Evolutionary conservation across 2,113 vertebrate genomes (phyloP).

Genomic region (Pteruthius melanotis): DNA sequence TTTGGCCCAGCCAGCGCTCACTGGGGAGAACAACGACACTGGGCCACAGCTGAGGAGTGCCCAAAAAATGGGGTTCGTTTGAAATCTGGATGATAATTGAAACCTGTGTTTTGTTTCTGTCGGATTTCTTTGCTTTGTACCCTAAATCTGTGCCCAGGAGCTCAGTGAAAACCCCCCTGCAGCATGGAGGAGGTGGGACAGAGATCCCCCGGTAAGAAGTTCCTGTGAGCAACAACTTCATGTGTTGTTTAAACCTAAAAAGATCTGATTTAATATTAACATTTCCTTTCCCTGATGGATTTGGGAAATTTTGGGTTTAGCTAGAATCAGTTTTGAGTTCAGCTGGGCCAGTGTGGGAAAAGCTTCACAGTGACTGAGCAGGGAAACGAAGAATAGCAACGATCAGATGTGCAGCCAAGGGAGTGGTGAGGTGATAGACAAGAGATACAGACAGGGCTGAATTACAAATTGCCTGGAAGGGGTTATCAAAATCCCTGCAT

Average conservation of each 20-base stretch:
- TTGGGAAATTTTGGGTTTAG: too few relatives aligned
- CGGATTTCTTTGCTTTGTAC: not conserved
- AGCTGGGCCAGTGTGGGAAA: not conserved
- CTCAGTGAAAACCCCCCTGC: not conserved
- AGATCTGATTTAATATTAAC: too few relatives aligned
- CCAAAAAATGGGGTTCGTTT: not conserved
- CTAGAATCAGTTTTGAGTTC: not conserved
- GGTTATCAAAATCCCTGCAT: not conserved
- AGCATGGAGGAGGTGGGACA: not conserved
- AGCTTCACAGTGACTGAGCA: not conserved
- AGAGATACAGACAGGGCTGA: not conserved
- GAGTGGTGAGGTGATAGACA: not conserved
- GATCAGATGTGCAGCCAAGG: not conserved
- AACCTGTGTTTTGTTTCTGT: accelerated
- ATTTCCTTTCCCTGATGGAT: too few relatives aligned
- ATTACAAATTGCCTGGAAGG: conserved; percentile 28
- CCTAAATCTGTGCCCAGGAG: not conserved
- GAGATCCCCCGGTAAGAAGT: accelerated
- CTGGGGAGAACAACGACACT: not conserved
- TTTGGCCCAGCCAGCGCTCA: not conserved
- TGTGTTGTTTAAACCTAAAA: too few relatives aligned
- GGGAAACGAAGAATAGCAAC: not conserved
- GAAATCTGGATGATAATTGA: not conserved
- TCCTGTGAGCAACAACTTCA: too few relatives aligned
- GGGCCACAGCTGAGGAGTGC: not conserved